Percentiles rank a stretch among this genome's conserved stretches.
Evolutionary conservation across 2,888 invertebrate genomes (phyloP).

Genomic region (Ametastegia equiseti): DNA sequence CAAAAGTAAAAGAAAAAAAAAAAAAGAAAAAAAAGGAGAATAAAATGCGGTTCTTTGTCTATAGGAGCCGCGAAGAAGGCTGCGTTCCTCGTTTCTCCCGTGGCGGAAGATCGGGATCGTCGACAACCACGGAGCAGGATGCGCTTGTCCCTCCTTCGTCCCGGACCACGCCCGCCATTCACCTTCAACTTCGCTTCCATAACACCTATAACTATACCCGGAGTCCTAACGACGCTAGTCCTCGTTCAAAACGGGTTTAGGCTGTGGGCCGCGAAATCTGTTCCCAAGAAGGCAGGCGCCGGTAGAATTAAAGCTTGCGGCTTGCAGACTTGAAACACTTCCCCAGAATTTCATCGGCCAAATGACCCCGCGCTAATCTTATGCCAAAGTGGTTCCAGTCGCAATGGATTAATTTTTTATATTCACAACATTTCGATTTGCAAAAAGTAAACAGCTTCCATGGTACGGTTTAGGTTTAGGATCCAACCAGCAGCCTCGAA

Average conservation of each 20-base stretch:
- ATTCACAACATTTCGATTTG: no score
- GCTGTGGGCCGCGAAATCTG: constrained; percentile 22
- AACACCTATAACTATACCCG: constrained; percentile 41
- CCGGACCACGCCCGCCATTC: constrained; percentile 75
- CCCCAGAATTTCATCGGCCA: constrained; percentile 16
- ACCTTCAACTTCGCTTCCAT: constrained; percentile 73
- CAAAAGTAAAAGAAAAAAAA: constrained; percentile 4
- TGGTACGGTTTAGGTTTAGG: no score
- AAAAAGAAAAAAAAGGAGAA: constrained; percentile 38
- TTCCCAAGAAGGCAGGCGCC: neutral
- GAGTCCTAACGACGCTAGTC: constrained; percentile 41
- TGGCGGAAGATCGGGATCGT: constrained; percentile 64
- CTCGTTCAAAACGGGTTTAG: constrained; percentile 42
- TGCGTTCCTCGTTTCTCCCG: constrained; percentile 39
- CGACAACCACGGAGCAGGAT: constrained; percentile 67
- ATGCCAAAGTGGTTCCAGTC: no score
- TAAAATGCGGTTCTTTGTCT: constrained; percentile 37
- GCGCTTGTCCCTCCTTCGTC: constrained; percentile 60
- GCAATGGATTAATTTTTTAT: no score
- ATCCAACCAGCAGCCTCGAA: no score
- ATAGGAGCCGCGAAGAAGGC: constrained; percentile 20
- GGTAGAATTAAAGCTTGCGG: constrained; percentile 9
- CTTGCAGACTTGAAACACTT: neutral
- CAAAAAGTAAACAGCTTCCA: no score
- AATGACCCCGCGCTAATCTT: no score